Percentiles rank a stretch among this genome's conserved stretches.
These are phyloP conservation scores for Anoplius nigerrimus DNA, from an alignment of 2,888 invertebrate species.

Conservation along the genomic window DNA sequence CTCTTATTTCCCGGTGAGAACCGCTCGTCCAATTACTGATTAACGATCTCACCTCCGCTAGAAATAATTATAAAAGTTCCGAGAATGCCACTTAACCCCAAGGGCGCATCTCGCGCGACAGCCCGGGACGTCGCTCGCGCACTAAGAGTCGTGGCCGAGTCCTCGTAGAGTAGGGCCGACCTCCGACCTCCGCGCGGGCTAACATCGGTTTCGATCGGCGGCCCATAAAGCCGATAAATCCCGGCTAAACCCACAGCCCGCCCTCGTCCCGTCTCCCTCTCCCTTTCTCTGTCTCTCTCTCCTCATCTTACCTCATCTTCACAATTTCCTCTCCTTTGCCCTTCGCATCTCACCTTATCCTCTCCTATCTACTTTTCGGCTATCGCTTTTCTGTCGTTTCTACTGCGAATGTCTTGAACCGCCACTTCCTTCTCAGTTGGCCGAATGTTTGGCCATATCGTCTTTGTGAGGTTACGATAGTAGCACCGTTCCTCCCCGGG, in stretches of 20 bases:
- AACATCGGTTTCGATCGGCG: constrained; percentile 49
- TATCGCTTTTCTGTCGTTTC: no score
- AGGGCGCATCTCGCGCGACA: constrained; percentile 63
- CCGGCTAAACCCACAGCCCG: constrained; percentile 54
- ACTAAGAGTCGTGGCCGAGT: constrained; percentile 3
- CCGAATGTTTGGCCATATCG: no score
- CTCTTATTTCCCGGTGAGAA: constrained; percentile 49
- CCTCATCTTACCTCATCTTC: background rate
- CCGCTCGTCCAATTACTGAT: constrained; percentile 62
- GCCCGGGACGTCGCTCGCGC: background rate
- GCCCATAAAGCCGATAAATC: constrained; percentile 71
- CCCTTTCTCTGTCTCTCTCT: no score
- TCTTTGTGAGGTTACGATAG: no score
- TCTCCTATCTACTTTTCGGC: background rate
- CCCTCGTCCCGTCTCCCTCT: constrained; percentile 20
- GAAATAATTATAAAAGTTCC: constrained; percentile 66
- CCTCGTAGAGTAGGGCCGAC: constrained; percentile 37
- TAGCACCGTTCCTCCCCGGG: no score
- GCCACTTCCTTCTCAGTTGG: no score
- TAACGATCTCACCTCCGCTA: constrained; percentile 59
- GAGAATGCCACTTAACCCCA: constrained; percentile 71
- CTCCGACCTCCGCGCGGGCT: constrained; percentile 38
- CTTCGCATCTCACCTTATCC: background rate
- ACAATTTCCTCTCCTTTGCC: background rate
- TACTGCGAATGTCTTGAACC: no score